Evolutionary conservation across 1,140 invertebrate species (phyloP).

Genomic region (Hylaeus anthracinus): DNA sequence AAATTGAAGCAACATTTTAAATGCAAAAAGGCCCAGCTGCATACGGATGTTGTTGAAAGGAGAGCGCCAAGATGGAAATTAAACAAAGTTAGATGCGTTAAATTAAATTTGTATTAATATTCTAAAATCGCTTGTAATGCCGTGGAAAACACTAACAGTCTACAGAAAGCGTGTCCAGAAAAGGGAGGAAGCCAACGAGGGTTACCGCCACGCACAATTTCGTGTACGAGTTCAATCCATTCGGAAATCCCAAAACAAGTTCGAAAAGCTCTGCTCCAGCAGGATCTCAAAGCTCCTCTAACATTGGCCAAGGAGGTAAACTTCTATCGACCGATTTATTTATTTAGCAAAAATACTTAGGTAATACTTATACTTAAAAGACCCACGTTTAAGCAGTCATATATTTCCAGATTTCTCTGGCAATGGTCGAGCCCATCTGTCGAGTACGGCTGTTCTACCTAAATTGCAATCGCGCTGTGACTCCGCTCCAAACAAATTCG

Average conservation of each 20-base stretch:
- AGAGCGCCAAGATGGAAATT: slow-evolving; percentile 24
- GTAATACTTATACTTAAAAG: no score
- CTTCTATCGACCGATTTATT: no score
- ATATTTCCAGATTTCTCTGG: not conserved
- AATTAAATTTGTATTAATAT: not conserved
- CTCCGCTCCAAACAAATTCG: not conserved
- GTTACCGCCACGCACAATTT: slow-evolving; percentile 55
- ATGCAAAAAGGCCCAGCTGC: slow-evolving; percentile 1
- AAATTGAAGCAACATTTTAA: slow-evolving; percentile 5
- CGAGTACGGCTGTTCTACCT: slow-evolving; percentile 15
- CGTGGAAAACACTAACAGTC: slow-evolving; percentile 15
- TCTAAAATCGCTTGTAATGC: not conserved
- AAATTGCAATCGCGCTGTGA: slow-evolving; percentile 28
- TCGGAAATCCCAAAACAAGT: not conserved
- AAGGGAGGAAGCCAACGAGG: slow-evolving; percentile 16
- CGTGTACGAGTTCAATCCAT: slow-evolving; percentile 52
- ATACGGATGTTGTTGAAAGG: not conserved
- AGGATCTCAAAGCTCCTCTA: not conserved
- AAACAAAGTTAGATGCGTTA: slow-evolving; percentile 26
- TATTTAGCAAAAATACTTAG: no score
- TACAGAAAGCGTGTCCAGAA: slow-evolving; percentile 29
- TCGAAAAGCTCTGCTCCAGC: not conserved
- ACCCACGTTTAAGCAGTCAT: not conserved
- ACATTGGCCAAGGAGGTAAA: slow-evolving; percentile 6
- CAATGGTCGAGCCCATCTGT: not conserved